Evolutionary conservation across 2,797 vertebrate species (phyloP).

Genomic region (Smutsia gigantea): DNA sequence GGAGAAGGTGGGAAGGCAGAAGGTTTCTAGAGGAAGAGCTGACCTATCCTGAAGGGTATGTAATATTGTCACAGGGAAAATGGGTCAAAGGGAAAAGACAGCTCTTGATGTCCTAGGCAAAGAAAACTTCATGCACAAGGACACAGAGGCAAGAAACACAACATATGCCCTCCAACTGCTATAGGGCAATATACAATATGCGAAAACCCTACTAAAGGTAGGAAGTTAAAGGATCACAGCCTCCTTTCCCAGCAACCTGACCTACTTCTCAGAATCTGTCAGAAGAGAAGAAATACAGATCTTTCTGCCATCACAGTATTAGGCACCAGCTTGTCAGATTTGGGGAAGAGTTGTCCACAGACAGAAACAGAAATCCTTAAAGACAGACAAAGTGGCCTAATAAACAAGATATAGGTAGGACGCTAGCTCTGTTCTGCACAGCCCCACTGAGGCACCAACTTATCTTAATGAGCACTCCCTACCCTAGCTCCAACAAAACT

Average conservation of each 20-base stretch:
- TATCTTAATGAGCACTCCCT: conserved; percentile 31
- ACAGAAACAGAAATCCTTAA: conserved; percentile 47
- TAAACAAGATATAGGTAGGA: conserved; percentile 18
- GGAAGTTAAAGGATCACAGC: conserved; percentile 45
- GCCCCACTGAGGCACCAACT: background rate
- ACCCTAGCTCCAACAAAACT: background rate
- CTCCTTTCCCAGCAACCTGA: background rate
- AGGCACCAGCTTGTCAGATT: conserved; percentile 26
- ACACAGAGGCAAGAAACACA: conserved; percentile 49
- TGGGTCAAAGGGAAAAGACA: background rate
- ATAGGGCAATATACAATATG: conserved; percentile 15
- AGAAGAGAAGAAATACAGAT: conserved; percentile 57
- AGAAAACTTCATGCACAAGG: conserved; percentile 6
- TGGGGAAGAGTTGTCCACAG: background rate
- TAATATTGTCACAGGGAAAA: conserved; percentile 21
- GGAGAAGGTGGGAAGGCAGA: background rate
- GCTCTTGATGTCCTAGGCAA: background rate
- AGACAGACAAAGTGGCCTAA: conserved; percentile 29
- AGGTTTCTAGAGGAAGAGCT: conserved; percentile 35
- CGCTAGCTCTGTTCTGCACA: background rate
- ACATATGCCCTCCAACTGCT: background rate
- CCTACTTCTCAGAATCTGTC: background rate
- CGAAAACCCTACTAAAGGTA: conserved; percentile 34
- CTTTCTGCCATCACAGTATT: background rate
- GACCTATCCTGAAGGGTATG: conserved; percentile 25